phyloP scores from a whole-genome alignment of 2,888 invertebrate genomes.

The Latheticus oryzae region DNA sequence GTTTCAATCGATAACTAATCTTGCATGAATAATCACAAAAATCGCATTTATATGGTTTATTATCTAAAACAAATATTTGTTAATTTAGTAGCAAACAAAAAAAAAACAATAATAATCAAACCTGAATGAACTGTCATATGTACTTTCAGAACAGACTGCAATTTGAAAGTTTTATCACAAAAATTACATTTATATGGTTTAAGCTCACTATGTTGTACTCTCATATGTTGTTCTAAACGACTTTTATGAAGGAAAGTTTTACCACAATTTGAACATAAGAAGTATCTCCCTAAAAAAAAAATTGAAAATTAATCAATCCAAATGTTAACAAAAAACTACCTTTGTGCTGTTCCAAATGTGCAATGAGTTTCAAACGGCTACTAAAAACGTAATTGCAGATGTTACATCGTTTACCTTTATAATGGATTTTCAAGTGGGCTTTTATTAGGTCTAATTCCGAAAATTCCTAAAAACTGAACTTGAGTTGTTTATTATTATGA shows the following conservation, averaged over 20 bases:
- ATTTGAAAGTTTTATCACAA: slow-evolving; percentile 57
- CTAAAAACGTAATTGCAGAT: too few relatives aligned
- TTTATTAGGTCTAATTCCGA: too few relatives aligned
- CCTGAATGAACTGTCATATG: slow-evolving; percentile 57
- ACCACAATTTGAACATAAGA: slow-evolving; percentile 57
- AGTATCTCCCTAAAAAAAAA: too few relatives aligned
- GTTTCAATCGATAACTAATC: slow-evolving; percentile 54
- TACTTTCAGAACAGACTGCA: slow-evolving; percentile 54
- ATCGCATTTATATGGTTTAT: slow-evolving; percentile 55
- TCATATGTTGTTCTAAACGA: slow-evolving; percentile 56
- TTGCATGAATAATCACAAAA: slow-evolving; percentile 57
- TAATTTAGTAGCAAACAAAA: slow-evolving; percentile 11
- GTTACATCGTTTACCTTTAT: too few relatives aligned
- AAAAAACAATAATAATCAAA: slow-evolving; percentile 38
- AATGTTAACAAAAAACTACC: slow-evolving; percentile 37
- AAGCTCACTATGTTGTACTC: slow-evolving; percentile 54
- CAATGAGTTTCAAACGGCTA: too few relatives aligned
- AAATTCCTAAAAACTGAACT: too few relatives aligned
- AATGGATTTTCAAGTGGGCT: too few relatives aligned
- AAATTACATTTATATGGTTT: slow-evolving; percentile 54
- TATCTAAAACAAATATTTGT: slow-evolving; percentile 46
- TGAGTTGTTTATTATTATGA: too few relatives aligned
- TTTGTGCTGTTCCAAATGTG: too few relatives aligned
- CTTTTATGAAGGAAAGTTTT: slow-evolving; percentile 57
- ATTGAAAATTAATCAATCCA: too few relatives aligned